Conservation (phyloP, 2,797 vertebrate genomes). For the Tragelaphus oryx region DNA sequence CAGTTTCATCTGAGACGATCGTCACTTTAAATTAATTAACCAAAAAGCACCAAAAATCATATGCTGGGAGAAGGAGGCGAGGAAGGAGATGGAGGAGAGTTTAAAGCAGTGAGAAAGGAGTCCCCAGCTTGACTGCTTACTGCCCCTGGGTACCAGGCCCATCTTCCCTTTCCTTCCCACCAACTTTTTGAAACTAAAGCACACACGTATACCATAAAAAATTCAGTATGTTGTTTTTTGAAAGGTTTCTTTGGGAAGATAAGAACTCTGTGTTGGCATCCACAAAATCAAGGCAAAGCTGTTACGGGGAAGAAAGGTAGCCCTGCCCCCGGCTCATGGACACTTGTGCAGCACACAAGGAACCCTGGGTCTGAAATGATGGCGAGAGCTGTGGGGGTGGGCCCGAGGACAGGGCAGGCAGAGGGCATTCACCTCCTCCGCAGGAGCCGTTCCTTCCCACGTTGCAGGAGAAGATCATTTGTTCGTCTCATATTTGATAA, state of each 20-base stretch:
- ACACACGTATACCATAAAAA: background rate
- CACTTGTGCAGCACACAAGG: too few species aligned
- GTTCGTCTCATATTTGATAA: background rate
- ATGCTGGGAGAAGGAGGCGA: background rate
- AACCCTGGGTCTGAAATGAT: background rate
- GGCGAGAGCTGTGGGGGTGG: fast-evolving
- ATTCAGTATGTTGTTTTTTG: background rate
- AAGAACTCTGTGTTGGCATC: conserved; percentile 42
- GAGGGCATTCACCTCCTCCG: background rate
- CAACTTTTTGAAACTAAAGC: conserved; percentile 32
- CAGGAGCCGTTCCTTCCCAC: background rate
- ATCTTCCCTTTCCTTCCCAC: background rate
- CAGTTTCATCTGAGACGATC: conserved; percentile 78
- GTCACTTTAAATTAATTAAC: conserved; percentile 82
- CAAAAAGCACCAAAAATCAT: conserved; percentile 68
- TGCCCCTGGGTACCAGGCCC: background rate
- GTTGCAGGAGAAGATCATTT: background rate
- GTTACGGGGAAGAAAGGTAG: background rate
- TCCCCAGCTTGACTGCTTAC: background rate
- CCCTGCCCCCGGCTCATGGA: fast-evolving
- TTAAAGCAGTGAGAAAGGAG: conserved; percentile 30
- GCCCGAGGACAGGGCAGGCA: background rate
- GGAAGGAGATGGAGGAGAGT: background rate
- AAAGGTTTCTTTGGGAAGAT: conserved; percentile 50
- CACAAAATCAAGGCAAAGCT: background rate